phyloP scores from a whole-genome alignment of 1,140 invertebrate genomes.

The Cepaea nemoralis region DNA sequence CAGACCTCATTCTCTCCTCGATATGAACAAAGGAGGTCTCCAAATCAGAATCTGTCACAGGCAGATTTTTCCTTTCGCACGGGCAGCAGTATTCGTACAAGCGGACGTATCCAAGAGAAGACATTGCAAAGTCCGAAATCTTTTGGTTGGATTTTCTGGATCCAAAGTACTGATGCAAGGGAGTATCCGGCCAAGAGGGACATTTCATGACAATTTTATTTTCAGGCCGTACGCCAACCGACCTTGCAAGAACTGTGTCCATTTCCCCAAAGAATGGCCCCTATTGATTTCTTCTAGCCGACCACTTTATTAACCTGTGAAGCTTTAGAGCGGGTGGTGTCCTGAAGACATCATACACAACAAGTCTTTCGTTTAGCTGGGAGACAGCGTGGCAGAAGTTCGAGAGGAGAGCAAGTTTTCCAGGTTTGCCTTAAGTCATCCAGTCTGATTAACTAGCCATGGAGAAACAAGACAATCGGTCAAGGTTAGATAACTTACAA shows the following conservation, averaged over 20 bases:
- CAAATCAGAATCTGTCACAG: neutral
- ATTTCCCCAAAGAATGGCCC: neutral
- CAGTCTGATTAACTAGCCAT: too few species aligned
- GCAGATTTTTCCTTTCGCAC: neutral
- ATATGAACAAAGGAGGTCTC: neutral
- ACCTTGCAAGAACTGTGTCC: neutral
- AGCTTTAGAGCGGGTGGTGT: too few species aligned
- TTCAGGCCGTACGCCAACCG: neutral
- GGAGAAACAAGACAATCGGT: too few species aligned
- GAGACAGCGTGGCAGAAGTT: too few species aligned
- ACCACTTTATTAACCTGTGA: too few species aligned
- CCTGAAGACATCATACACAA: too few species aligned
- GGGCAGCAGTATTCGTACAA: neutral
- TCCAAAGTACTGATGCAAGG: constrained; percentile 9
- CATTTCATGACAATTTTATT: neutral
- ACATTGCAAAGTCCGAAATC: neutral
- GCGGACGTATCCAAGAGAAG: neutral
- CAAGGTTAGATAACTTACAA: too few species aligned
- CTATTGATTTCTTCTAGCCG: too few species aligned
- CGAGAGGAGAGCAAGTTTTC: too few species aligned
- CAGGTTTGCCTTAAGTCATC: too few species aligned
- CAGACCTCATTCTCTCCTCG: neutral
- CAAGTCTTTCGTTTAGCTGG: too few species aligned
- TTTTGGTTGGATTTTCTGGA: neutral
- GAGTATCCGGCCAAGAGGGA: neutral